These are phyloP conservation scores for Andrena haemorrhoa DNA, from an alignment of 2,888 invertebrate species.

Conservation along the genomic window DNA sequence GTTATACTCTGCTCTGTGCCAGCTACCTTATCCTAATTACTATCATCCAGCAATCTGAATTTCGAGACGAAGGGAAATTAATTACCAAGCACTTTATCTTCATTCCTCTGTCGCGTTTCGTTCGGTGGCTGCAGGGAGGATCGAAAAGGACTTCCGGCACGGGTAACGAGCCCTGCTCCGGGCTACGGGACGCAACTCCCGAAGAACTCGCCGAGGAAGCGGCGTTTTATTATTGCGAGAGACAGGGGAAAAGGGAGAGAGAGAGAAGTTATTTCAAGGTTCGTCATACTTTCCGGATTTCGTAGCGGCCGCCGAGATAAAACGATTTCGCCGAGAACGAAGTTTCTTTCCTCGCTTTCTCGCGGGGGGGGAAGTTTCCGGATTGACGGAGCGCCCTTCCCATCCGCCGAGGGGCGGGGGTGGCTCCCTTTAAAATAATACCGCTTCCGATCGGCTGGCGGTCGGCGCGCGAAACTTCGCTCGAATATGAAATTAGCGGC, in stretches of 20 bases:
- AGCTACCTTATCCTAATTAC: not conserved
- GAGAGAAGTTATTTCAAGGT: conserved; percentile 71
- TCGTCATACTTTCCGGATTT: conserved; percentile 67
- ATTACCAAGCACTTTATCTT: conserved; percentile 65
- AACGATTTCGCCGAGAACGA: conserved; percentile 57
- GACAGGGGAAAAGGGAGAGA: too few species aligned
- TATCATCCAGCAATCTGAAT: not conserved
- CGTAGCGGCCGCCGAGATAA: conserved; percentile 49
- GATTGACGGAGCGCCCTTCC: conserved; percentile 61
- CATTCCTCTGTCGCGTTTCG: conserved; percentile 24
- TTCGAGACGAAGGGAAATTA: conserved; percentile 59
- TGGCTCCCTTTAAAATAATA: conserved; percentile 56
- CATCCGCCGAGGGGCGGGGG: conserved; percentile 26
- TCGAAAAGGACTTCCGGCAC: conserved; percentile 39
- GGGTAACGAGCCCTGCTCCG: conserved; percentile 57
- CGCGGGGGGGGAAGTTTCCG: conserved; percentile 34
- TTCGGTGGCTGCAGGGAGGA: conserved; percentile 8
- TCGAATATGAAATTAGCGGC: conserved; percentile 46
- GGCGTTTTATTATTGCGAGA: conserved; percentile 65
- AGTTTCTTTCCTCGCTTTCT: conserved; percentile 43
- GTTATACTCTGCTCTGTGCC: too few species aligned
- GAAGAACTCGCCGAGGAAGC: conserved; percentile 46
- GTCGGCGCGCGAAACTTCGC: conserved; percentile 18
- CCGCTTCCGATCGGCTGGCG: conserved; percentile 29
- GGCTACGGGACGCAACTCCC: conserved; percentile 30